A percentile compares a stretch with the other conserved stretches of the same genome.
phyloP scores from a whole-genome alignment of 2,113 vertebrate genomes.

The Bubo blakistoni region DNA sequence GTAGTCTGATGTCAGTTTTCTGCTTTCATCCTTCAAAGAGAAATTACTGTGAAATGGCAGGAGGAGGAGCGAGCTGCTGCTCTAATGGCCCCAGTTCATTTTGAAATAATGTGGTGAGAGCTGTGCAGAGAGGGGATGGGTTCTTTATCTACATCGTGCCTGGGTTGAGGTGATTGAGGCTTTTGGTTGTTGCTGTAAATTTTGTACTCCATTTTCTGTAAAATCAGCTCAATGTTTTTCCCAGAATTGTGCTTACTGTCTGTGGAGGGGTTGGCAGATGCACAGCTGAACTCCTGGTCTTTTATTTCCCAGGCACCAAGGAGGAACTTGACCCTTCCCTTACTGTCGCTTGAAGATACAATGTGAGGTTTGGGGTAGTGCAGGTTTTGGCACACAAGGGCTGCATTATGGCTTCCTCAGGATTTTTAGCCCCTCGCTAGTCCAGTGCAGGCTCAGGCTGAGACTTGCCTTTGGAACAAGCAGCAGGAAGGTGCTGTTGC shows the following conservation, averaged over 20 bases:
- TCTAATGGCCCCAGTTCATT: rapidly evolving
- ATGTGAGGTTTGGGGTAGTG: rapidly evolving
- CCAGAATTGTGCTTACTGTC: background rate
- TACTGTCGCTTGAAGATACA: background rate
- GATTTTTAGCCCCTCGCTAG: background rate
- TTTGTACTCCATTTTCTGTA: background rate
- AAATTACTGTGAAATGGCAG: rapidly evolving
- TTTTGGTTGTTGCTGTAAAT: background rate
- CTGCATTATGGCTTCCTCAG: rapidly evolving
- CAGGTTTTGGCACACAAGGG: background rate
- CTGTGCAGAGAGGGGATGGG: rapidly evolving
- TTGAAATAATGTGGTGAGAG: rapidly evolving
- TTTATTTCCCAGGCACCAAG: background rate
- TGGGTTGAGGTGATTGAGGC: rapidly evolving
- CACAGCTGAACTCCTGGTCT: background rate
- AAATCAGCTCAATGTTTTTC: background rate
- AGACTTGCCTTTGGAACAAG: background rate
- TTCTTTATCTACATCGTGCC: rapidly evolving
- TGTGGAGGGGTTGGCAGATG: background rate
- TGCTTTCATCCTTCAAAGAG: background rate
- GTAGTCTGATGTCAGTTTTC: rapidly evolving
- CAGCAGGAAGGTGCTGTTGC: background rate
- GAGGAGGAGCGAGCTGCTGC: background rate
- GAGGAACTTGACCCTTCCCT: background rate
- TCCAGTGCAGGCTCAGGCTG: background rate